Evolutionary conservation across 2,888 invertebrate genomes (phyloP), one percentile per base, ranked within the genome.

Genomic region (Tetropium fuscum): DNA sequence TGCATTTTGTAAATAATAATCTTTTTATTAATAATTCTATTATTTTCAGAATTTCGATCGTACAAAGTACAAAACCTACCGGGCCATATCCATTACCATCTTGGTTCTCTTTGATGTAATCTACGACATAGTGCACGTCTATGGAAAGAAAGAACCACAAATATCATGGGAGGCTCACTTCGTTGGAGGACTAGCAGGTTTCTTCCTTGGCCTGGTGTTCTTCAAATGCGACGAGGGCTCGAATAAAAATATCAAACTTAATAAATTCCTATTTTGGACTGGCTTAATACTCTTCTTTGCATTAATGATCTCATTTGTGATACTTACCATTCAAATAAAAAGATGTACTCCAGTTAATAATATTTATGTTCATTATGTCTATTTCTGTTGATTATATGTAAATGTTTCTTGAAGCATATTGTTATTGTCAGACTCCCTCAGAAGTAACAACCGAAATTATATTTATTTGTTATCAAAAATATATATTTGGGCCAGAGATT

Each of bases 161-260:
- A 85, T 91, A 60, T 90, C 91, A 32, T 87, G 91, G 87, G 86
- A 89, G 0, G 90, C 92, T 3, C 92, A 92, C 74, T 82, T 86
- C 10, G 85, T 88, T 3, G 92, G 92, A 2, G 91, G 90, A 2
- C 76, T 87, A 0, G 84, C 87, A 0, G 92, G 92, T 0, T 80
- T 89, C 1, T 81, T 90, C 3, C 72, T 90, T 2, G 90, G 88
- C 13, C 53, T 66, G 15, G 48, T 63, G 5, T 34, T 63, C 20
- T 66, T 55, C 41, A 60, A 40, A 53, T 38, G 30, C 20, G 44
- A 38, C 3, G 36, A 49, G 8, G 53, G 53, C 1, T 11, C 18
- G 11, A 47, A 44, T 34, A 49, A 48, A 15, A 22, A 10, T 8
- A 32, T 51, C 7, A 53, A 47, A 41, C 25, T 53, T 2, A 64